Evolutionary conservation across 2,888 invertebrate species (phyloP), one percentile per base, ranked within the genome.

Genomic region (Drosophila bunnanda): DNA sequence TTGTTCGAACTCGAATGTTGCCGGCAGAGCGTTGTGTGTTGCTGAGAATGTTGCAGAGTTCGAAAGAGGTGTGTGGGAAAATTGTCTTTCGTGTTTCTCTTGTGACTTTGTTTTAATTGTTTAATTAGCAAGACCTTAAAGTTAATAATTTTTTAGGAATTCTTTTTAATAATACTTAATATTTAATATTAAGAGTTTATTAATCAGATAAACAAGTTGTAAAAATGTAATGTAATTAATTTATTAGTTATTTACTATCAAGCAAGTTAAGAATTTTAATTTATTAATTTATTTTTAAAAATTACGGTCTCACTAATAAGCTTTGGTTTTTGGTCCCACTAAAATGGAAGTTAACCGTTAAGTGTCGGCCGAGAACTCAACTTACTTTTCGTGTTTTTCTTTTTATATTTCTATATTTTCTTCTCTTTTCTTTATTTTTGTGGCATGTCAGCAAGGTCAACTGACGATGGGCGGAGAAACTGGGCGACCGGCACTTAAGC

Each of bases 381-480:
- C 52, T 20, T 4, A 32, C 32, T 30, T 32, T 50, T 48, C 48
- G 13, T 8, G 48, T 50, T 50, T 50, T 50, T 50, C 32, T 20
- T 50, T 15, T 17, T 7, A 32, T 12, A 25, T n/a, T 5, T 28
- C 4, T 28, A 15, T 57, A 36, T 12, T 20, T 36, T 38, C n/a
- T 15, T 22, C n/a, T 13, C 10, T 44, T 8, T n/a, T 2, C 1
- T 32, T 39, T 32, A 30, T 52, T 20, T 22, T 32, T 39, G n/a
- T 53, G 39, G 39, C 10, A 30, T 59, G 59, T 59, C 59, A 59
- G 44, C 62, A 58, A 59, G 62, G 62, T 62, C 62, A 62, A 62
- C 34, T 25, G 64, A n/a, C 48, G 39, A 38, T 34, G 59, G 46
- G 39, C 38, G 59, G 64, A 64, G 64, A 64, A 64, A 64, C 59